A percentile compares a stretch with the other conserved stretches of the same genome.
Evolutionary conservation across 2,113 vertebrate species (phyloP).

Genomic region (mouse (Mus musculus)): DNA sequence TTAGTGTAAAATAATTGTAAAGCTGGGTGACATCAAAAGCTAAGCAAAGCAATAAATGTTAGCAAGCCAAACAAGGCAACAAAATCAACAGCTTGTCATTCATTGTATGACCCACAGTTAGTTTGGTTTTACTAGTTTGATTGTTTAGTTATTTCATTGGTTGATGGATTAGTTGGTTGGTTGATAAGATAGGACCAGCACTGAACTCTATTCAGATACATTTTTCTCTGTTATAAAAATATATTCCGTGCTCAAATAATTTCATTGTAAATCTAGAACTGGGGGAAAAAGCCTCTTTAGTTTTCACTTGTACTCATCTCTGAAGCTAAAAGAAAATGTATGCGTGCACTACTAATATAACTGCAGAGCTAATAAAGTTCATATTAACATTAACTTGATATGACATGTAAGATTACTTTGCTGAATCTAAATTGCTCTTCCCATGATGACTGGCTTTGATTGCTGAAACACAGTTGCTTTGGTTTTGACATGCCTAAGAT

Average conservation of each 20-base stretch:
- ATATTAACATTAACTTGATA: slow-evolving; percentile 33
- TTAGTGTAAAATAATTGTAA: not conserved
- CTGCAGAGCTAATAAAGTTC: slow-evolving; percentile 12
- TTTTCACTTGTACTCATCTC: slow-evolving; percentile 4
- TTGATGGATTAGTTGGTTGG: not conserved
- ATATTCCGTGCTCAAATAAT: not conserved
- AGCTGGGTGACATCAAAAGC: not conserved
- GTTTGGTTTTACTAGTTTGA: not conserved
- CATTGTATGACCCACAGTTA: not conserved
- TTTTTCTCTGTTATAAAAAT: slow-evolving; percentile 6
- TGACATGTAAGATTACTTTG: slow-evolving; percentile 53
- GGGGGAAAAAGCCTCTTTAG: not conserved
- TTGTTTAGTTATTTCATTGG: not conserved
- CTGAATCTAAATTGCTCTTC: slow-evolving; percentile 36
- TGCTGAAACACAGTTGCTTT: not conserved
- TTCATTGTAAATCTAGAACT: not conserved
- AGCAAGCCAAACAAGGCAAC: not conserved
- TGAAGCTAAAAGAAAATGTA: slow-evolving; percentile 48
- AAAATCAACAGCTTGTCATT: not conserved
- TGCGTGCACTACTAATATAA: not conserved
- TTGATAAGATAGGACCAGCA: not conserved
- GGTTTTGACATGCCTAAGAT: slow-evolving; percentile 1
- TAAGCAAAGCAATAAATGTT: not conserved
- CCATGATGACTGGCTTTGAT: slow-evolving; percentile 38
- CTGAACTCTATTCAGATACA: not conserved